Conservation (phyloP, 2,888 invertebrate species). For the Drosophila pseudotakahashii region DNA sequence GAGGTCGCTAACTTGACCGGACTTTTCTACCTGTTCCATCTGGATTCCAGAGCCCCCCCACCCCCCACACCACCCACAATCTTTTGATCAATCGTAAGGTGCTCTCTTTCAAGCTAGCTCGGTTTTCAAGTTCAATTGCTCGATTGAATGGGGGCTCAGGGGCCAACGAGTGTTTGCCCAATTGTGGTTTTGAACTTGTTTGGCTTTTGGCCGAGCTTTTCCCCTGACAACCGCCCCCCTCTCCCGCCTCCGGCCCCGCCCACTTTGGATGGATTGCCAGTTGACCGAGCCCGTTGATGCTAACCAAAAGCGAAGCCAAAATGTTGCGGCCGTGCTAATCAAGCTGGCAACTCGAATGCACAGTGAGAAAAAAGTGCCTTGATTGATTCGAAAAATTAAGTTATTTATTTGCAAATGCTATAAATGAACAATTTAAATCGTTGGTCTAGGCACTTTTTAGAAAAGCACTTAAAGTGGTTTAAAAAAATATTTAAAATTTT, state of each 20-base stretch:
- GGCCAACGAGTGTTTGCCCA: constrained; percentile 69
- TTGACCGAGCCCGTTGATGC: constrained; percentile 64
- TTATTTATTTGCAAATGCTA: too few relatives aligned
- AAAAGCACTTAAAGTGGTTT: too few relatives aligned
- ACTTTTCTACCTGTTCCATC: constrained; percentile 3
- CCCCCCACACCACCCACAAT: too few relatives aligned
- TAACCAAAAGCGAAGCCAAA: constrained; percentile 73
- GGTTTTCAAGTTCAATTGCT: constrained; percentile 42
- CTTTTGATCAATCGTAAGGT: neutral
- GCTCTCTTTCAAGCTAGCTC: constrained; percentile 6
- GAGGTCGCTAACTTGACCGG: constrained; percentile 13
- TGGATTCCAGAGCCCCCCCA: neutral
- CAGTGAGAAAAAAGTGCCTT: neutral
- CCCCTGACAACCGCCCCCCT: neutral
- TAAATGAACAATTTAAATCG: too few relatives aligned
- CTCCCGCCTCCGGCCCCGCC: neutral
- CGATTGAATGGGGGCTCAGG: constrained; percentile 49
- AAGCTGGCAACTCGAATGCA: constrained; percentile 41
- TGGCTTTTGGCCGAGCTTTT: constrained; percentile 55
- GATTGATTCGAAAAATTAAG: too few relatives aligned
- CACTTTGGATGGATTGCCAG: constrained; percentile 59
- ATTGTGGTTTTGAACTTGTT: constrained; percentile 81
- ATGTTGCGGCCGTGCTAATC: constrained; percentile 63
- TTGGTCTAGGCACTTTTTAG: too few relatives aligned
- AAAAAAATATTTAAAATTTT: neutral